Base-by-base conservation (phyloP, 2,113 vertebrate genomes). In the Malurus melanocephalus region DNA sequence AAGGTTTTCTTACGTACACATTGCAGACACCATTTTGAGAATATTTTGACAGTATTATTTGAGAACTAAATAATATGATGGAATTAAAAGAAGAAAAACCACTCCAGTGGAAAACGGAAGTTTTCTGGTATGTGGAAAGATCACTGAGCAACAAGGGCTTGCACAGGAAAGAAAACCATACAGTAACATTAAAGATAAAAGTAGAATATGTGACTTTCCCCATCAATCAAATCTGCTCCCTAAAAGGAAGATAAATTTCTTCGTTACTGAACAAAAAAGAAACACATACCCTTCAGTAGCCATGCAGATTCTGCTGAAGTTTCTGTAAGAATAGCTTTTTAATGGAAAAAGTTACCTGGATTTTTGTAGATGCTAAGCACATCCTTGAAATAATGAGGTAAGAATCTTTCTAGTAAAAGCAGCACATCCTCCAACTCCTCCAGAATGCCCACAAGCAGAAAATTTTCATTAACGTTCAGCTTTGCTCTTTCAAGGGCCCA, bases 311-410 rank as follows among this genome's bases (percentile, higher is more conserved):
- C 89, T 66, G 24, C 22, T 24, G 13, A 51, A 72, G 32, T 33
- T 92, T 79, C 43, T 13, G 0, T n/a, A 83, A 89, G 33, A 68
- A 68, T 2, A 89, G 49, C 8, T 56, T 85, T 65, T 51, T 28
- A 89, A 91, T 45, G 30, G 38, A 59, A 30, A 62, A 84, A 61
- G 13, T 91, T 97, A 99, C 99, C 99, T 96, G 99, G 98, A 95
- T 98, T 99, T 97, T 99, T 99, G 97, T 99, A 99, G 97, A 99
- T 99, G 95, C 95, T 97, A 93, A 99, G 97, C 48, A 99, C 99
- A 82, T 98, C 99, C 88, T 98, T 98, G 96, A 99, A 99, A 98
- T 99, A 99, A 98, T 99, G 99, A 97, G 99, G 99, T 98, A 99
- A 97, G 93, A 99, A 98, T 97, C 99, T 98, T 97, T 99, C 99